Base-by-base conservation (phyloP, 2,113 vertebrate genomes). In the Cromileptes altivelis region DNA sequence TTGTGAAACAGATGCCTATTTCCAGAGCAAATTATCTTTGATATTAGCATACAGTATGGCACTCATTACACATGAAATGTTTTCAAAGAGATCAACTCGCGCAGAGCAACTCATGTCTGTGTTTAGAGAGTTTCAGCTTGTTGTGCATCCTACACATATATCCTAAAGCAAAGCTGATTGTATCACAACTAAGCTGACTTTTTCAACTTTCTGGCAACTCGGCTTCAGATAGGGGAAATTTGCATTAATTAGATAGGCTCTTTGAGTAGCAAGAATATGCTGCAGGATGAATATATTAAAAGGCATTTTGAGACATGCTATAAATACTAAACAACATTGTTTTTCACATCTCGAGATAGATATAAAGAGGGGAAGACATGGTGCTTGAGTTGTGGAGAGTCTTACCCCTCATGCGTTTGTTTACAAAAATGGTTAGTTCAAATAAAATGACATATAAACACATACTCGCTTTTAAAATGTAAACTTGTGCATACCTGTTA, bases 181-280 rank as follows among this genome's bases (percentile, higher is more conserved):
- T 90, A 93, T 94, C 93, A 88, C 74, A 85, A 89, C 88, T 78
- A 78, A 81, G 85, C 50, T 92, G 92, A 94, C 92, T 95, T 95
- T 85, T 91, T 93, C 93, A 94, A 94, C 93, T 94, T 92, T 89
- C 85, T 90, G 88, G 85, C 81, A 94, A 90, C 87, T 91, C 82
- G 50, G 83, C 89, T 86, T 90, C 87, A 87, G 93, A 92, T 90
- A 80, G 75, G n/a, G 75, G 45, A 93, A 88, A 95, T 94, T 93
- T 95, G 91, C 94, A 95, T 95, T 93, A 93, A 95, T 95, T 95
- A 95, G 88, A 89, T 88, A 88, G 87, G 84, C 92, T 90, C 82
- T 85, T 86, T 88, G 85, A 93, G 88, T 49, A 80, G 81, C 86
- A 78, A 70, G 84, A 87, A 88, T 84, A 81, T 80, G 92, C 90